Evolutionary conservation across 2,888 invertebrate species (phyloP).

Genomic region (Altica lythri): DNA sequence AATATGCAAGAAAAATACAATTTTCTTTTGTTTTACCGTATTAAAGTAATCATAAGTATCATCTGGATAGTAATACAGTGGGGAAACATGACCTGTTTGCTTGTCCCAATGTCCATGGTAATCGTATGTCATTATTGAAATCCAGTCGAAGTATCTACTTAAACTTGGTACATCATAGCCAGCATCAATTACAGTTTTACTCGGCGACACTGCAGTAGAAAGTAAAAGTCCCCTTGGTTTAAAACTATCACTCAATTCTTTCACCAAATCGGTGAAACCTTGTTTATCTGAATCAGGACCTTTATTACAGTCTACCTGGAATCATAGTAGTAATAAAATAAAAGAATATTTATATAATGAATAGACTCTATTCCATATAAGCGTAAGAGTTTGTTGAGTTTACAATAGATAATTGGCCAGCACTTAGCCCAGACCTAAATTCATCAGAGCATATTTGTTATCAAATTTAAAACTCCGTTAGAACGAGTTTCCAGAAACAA

Average conservation of each 20-base stretch:
- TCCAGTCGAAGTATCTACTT: slow-evolving; percentile 74
- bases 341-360: too few relatives aligned
- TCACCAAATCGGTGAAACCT: slow-evolving; percentile 68
- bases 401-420: too few relatives aligned
- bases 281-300: slow-evolving; percentile 69
- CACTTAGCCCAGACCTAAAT: too few relatives aligned
- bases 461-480: too few relatives aligned
- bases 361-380: too few relatives aligned
- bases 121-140: slow-evolving; percentile 82
- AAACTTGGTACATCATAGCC: slow-evolving; percentile 75
- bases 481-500: too few relatives aligned
- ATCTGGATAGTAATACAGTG: slow-evolving; percentile 68
- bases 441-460: too few relatives aligned
- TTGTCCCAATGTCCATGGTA: slow-evolving; percentile 78
- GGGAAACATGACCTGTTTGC: slow-evolving; percentile 76
- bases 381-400: too few relatives aligned
- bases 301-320: slow-evolving; percentile 64
- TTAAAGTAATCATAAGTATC: slow-evolving; percentile 70
- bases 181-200: slow-evolving; percentile 70
- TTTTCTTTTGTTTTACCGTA: slow-evolving; percentile 59
- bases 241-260: slow-evolving; percentile 68
- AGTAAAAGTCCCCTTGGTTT: slow-evolving; percentile 66
- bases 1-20: slow-evolving; percentile 18
- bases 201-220: slow-evolving; percentile 75
- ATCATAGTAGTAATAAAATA: too few relatives aligned